Conservation (phyloP, 2,888 invertebrate species). For the Epirrita christyi region DNA sequence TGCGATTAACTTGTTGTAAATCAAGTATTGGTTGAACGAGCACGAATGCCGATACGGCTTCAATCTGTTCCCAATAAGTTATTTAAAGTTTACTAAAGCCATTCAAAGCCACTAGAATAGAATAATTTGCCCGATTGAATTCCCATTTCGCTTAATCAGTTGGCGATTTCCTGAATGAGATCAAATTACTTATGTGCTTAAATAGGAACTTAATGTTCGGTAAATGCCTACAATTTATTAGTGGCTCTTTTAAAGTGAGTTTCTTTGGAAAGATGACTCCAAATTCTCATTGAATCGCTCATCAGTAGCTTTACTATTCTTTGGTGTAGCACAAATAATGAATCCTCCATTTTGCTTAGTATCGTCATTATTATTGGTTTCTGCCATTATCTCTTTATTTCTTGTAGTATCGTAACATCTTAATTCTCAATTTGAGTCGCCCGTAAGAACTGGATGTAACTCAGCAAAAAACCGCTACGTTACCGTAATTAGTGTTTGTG, state of each 20-base stretch:
- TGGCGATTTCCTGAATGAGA: conserved; percentile 25
- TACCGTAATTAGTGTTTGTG: conserved; percentile 46
- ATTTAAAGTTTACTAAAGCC: conserved; percentile 47
- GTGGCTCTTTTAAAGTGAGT: neutral
- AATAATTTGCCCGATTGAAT: conserved; percentile 45
- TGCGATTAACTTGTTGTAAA: conserved; percentile 50
- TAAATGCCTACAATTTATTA: conserved; percentile 32
- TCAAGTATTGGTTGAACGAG: conserved; percentile 49
- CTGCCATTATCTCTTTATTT: conserved; percentile 6
- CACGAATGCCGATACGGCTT: conserved; percentile 49
- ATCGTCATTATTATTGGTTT: conserved; percentile 8
- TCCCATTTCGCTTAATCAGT: conserved; percentile 35
- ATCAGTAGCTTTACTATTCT: conserved; percentile 6
- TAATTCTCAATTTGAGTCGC: conserved; percentile 9
- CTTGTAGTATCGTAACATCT: conserved; percentile 9
- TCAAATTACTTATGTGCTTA: conserved; percentile 20
- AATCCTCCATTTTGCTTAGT: neutral
- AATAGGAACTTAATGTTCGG: conserved; percentile 35
- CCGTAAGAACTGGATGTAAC: conserved; percentile 41
- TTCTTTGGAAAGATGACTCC: neutral
- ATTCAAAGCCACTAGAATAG: conserved; percentile 47
- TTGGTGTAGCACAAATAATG: neutral
- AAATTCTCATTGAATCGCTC: conserved; percentile 11
- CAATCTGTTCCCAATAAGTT: conserved; percentile 46
- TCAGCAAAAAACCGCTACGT: conserved; percentile 44